A percentile compares a stretch with the other conserved stretches of the same genome.
phyloP scores from a whole-genome alignment of 2,888 invertebrate species.

The Scotopteryx bipunctaria region DNA sequence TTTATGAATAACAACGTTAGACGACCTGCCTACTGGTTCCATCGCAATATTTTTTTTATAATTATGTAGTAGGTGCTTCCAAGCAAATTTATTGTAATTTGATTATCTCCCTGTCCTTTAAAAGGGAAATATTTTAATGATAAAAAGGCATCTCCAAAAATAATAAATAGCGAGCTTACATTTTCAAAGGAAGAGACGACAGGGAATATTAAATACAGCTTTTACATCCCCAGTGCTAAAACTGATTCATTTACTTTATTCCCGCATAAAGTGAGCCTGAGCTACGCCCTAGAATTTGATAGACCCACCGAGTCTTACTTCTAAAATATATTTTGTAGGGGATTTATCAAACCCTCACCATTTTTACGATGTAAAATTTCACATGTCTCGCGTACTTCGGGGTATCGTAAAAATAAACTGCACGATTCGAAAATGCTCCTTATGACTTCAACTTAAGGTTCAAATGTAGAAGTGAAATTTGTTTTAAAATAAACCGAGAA shows the following conservation, averaged over 20 bases:
- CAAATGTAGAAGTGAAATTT: not conserved
- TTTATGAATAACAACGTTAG: no score
- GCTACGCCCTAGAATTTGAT: conserved; percentile 5
- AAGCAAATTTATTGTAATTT: no score
- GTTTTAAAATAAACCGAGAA: conserved; percentile 6
- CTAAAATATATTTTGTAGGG: conserved; percentile 13
- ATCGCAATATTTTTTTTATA: no score
- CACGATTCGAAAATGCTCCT: conserved; percentile 1
- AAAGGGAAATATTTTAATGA: not conserved
- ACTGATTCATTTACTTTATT: conserved; percentile 26
- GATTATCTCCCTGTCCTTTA: no score
- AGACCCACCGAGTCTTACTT: conserved; percentile 3
- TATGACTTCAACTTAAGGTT: conserved; percentile 3
- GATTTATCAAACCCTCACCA: conserved; percentile 8
- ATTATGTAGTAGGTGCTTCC: no score
- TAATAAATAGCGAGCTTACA: not conserved
- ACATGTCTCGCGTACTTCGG: conserved; percentile 24
- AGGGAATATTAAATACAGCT: conserved; percentile 18
- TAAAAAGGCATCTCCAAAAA: not conserved
- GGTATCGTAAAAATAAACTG: conserved; percentile 12
- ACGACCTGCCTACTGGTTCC: no score
- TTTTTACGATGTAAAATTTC: conserved; percentile 31
- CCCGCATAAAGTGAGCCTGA: conserved; percentile 19
- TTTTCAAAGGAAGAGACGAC: conserved; percentile 3
- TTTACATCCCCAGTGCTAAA: conserved; percentile 21